A percentile compares a stretch with the other conserved stretches of the same genome.
Conservation (phyloP, 2,797 vertebrate genomes). For the Pseudotriccus pelzelni region DNA sequence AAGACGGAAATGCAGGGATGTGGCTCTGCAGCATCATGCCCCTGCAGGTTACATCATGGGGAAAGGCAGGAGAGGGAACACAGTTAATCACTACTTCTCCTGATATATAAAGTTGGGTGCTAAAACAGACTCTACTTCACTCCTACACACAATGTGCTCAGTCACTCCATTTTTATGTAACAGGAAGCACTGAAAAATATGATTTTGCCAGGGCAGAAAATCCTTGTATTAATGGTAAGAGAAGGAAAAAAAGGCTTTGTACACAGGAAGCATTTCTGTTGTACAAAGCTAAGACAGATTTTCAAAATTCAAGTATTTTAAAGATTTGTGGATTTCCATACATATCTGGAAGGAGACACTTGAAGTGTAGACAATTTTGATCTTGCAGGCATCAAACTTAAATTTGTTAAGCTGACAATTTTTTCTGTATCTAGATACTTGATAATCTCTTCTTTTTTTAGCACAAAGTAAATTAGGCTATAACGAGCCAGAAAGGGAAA, state of each 20-base stretch:
- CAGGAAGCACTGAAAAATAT: not conserved
- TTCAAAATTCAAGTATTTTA: not conserved
- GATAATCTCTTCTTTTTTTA: not conserved
- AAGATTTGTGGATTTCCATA: not conserved
- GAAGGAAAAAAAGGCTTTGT: not conserved
- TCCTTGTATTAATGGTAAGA: not conserved
- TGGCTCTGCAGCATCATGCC: not conserved
- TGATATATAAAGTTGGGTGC: not conserved
- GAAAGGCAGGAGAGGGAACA: not conserved
- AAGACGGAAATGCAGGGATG: not conserved
- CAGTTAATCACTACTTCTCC: not conserved
- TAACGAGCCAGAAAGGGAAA: not conserved
- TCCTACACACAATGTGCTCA: slow-evolving; percentile 49
- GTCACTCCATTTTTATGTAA: not conserved
- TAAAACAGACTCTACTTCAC: slow-evolving; percentile 2
- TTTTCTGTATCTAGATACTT: not conserved
- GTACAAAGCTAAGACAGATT: not conserved
- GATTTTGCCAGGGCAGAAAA: not conserved
- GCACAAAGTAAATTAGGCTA: not conserved
- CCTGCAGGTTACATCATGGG: not conserved
- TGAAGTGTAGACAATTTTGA: not conserved
- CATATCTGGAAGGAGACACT: not conserved
- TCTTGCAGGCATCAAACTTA: not conserved
- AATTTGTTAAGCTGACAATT: not conserved
- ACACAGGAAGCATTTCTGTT: not conserved